These are phyloP conservation scores for Eupithecia subfuscata DNA, from an alignment of 2,888 invertebrate species.

Conservation along the genomic window DNA sequence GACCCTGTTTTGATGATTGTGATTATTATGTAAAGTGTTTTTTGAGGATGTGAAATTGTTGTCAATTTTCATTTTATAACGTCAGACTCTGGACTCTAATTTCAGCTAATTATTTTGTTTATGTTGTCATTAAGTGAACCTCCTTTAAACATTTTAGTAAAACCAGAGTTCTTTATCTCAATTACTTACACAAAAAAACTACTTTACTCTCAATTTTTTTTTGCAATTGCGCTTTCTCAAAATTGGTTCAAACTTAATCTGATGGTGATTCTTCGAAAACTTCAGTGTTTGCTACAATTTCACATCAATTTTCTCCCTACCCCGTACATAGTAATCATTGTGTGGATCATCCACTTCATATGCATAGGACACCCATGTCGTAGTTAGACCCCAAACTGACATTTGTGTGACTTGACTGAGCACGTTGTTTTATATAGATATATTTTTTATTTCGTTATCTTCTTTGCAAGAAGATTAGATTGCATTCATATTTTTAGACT, in stretches of 20 bases:
- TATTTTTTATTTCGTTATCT: conserved; percentile 32
- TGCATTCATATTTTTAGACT: conserved; percentile 16
- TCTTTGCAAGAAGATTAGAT: conserved; percentile 2
- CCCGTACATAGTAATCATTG: conserved; percentile 32
- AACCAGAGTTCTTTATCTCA: not conserved
- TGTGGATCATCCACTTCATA: conserved; percentile 21
- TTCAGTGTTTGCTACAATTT: conserved; percentile 30
- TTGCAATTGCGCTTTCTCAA: not conserved
- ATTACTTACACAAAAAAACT: not conserved
- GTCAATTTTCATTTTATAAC: not conserved
- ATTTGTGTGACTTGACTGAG: conserved; percentile 30
- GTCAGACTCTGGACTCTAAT: not conserved
- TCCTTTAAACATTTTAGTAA: not conserved
- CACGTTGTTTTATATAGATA: conserved; percentile 25
- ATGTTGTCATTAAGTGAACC: not conserved
- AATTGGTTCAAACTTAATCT: too few species aligned
- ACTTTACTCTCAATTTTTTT: not conserved
- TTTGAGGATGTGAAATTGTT: conserved; percentile 37
- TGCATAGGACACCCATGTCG: conserved; percentile 34
- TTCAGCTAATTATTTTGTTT: not conserved
- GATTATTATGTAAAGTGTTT: conserved; percentile 8
- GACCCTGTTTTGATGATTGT: conserved; percentile 5
- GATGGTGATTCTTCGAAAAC: not conserved
- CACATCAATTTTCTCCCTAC: conserved; percentile 10
- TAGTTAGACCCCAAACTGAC: conserved; percentile 28